phyloP scores from a whole-genome alignment of 2,113 vertebrate genomes.

The Geococcyx californianus region DNA sequence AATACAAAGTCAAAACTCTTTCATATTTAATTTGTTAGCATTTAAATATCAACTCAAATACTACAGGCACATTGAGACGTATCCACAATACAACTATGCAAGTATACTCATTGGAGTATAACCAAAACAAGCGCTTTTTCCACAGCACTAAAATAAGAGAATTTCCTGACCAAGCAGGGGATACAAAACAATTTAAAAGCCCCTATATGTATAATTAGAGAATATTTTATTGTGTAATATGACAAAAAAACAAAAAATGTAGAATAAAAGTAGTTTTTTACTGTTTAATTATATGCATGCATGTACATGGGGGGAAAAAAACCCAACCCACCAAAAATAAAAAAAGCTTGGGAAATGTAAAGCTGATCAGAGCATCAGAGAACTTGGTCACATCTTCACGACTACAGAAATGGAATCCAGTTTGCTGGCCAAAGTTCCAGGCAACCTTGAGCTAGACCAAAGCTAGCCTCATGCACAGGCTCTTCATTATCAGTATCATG shows the following conservation, averaged over 20 bases:
- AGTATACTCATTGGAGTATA: neutral
- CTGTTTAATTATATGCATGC: neutral
- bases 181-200: neutral
- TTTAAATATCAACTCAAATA: constrained; percentile 2
- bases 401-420: neutral
- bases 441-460: neutral
- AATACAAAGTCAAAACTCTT: neutral
- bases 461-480: neutral
- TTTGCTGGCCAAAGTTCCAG: neutral
- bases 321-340: too few relatives aligned
- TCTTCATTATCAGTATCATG: neutral
- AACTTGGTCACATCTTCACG: neutral
- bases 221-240: neutral
- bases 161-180: neutral
- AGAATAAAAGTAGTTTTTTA: neutral
- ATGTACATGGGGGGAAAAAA: too few relatives aligned
- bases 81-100: neutral
- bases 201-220: neutral
- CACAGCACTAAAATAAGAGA: neutral
- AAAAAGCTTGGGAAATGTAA: neutral
- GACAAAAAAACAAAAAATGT: neutral
- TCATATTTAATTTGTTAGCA: constrained; percentile 15
- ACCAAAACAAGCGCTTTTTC: neutral
- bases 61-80: neutral
- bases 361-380: neutral